phyloP scores from a whole-genome alignment of 2,113 vertebrate genomes.

The Rhipidura dahli region DNA sequence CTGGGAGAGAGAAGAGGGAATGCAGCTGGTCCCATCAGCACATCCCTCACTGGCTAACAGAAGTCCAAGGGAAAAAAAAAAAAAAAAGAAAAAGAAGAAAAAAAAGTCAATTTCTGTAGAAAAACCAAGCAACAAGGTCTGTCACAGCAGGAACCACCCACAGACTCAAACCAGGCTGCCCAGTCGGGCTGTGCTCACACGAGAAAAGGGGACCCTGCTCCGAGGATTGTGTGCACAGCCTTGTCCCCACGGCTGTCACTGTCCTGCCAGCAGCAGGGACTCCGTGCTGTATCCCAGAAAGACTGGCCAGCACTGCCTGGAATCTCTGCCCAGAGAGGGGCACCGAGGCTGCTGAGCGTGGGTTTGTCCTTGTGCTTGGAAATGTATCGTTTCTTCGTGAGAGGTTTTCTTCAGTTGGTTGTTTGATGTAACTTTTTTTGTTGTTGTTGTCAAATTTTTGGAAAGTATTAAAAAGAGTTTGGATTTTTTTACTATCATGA shows the following conservation, averaged over 20 bases:
- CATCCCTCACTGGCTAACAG: background rate
- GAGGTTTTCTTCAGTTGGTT: slow-evolving; percentile 65
- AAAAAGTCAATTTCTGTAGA: background rate
- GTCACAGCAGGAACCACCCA: background rate
- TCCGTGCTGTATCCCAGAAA: background rate
- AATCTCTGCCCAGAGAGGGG: background rate
- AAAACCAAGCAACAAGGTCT: background rate
- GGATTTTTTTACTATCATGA: slow-evolving; percentile 44
- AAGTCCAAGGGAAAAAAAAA: background rate
- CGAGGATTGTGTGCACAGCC: fast-evolving
- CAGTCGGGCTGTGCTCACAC: fast-evolving
- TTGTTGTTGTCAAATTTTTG: slow-evolving; percentile 50
- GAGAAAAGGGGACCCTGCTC: background rate
- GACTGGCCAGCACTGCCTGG: background rate
- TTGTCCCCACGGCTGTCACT: fast-evolving
- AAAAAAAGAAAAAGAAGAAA: background rate
- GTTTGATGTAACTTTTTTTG: slow-evolving; percentile 42
- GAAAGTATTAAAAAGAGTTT: slow-evolving; percentile 68
- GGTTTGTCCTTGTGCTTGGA: slow-evolving; percentile 43
- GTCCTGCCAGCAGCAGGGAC: background rate
- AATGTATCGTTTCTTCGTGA: slow-evolving; percentile 71
- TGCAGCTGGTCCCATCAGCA: background rate
- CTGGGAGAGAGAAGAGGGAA: background rate
- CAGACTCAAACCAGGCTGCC: background rate
- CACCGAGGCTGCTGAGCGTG: background rate